Evolutionary conservation across 2,888 invertebrate genomes (phyloP), one percentile per base, ranked within the genome.

Genomic region (Lydus trimaculatus): DNA sequence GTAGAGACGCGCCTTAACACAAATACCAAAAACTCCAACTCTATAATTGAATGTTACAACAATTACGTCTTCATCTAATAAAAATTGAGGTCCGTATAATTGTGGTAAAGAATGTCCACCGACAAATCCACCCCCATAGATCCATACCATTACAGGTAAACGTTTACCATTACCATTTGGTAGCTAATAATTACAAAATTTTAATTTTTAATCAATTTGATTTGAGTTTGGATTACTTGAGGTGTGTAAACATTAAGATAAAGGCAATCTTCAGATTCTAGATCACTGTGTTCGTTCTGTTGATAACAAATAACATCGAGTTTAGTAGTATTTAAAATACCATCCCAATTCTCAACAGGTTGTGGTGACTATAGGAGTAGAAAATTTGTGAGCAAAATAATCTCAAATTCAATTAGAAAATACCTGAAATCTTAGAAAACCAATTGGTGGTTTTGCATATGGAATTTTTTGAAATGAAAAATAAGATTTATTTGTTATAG

Each of bases 391-490:
- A 9, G 9, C 4, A 9, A 20, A 48, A 48, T 5, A 2, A 11
- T 2, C 2, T 20, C 1, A 48, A 20, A 9, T 20, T 43, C 6
- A 1, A 13, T 11, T 20, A 43, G 20, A 48, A n/a, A 20, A 62
- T 69, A 79, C 79, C 68, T 79, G 73, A 63, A 80, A 80, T 52
- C 79, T 73, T n/a, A 77, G 61, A 4, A 71, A 62, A 23, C 77
- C 80, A n/a, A 75, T 63, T 8, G 80, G 80, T 15, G 80, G 77
- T 17, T 75, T 71, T 1, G 76, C 80, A 66, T 76, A 80, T 23
- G 73, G 76, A n/a, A 79, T 73, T 31, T 75, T 75, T 64, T 75
- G 65, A 66, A 74, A 79, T 5, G 76, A 65, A 64, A 74, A 77
- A 61, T 74, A 78, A 0, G 7, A 9, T 43, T 63, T 63, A 11